These are phyloP conservation scores for Hirundichthys speculiger DNA, from an alignment of 2,113 vertebrate genomes.

Conservation along the genomic window DNA sequence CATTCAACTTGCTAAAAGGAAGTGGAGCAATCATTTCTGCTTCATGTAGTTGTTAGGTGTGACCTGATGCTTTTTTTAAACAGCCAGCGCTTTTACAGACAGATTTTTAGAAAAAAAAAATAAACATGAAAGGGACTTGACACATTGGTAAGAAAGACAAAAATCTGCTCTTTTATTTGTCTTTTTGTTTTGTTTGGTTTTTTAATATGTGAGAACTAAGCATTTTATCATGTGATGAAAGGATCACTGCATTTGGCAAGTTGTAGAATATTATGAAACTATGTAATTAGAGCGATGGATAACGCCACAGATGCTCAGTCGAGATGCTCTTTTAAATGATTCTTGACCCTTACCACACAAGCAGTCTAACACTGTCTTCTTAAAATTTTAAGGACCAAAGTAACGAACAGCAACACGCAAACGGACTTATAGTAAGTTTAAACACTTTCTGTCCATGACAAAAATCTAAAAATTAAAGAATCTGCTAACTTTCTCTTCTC, in stretches of 20 bases:
- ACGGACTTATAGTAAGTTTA: conserved; percentile 99
- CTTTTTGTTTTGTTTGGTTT: not conserved
- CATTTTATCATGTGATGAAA: conserved; percentile 67
- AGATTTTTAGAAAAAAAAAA: not conserved
- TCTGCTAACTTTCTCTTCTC: conserved; percentile 66
- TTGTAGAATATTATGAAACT: conserved; percentile 22
- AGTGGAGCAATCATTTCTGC: conserved; percentile 39
- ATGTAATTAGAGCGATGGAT: conserved; percentile 16
- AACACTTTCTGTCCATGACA: conserved; percentile 78
- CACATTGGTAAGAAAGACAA: not conserved
- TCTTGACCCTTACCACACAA: conserved; percentile 34
- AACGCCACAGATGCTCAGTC: conserved; percentile 23
- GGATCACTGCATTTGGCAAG: conserved; percentile 37
- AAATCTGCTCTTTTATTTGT: too few relatives aligned
- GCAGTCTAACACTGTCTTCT: conserved; percentile 87
- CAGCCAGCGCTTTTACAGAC: not conserved
- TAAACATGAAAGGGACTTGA: not conserved
- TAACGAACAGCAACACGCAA: conserved; percentile 99
- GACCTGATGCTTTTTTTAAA: not conserved
- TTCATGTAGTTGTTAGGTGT: conserved; percentile 35
- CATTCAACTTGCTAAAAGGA: conserved; percentile 44
- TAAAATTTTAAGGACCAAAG: conserved; percentile 97
- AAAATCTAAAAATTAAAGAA: conserved; percentile 55
- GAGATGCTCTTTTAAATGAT: conserved; percentile 58
- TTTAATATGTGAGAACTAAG: not conserved